Percentiles rank a stretch among this genome's conserved stretches.
These are phyloP conservation scores for Hassar affinis DNA, from an alignment of 2,113 vertebrate genomes.

Conservation along the genomic window DNA sequence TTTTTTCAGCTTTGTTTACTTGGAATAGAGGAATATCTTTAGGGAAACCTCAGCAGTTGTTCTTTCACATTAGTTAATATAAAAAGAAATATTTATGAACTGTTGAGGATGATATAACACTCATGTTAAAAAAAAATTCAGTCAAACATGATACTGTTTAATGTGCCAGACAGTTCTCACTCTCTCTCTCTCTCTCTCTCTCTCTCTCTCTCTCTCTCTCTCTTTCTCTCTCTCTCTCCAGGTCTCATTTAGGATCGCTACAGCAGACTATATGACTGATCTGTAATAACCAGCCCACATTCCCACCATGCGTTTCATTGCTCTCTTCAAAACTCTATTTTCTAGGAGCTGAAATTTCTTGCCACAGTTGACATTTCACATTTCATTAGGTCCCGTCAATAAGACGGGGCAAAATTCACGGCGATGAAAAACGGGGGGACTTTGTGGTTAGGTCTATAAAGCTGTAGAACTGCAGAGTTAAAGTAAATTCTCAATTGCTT, in stretches of 20 bases:
- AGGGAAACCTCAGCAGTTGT: not conserved
- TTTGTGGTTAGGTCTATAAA: slow-evolving; percentile 36
- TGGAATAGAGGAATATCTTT: not conserved
- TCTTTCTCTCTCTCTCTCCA: not conserved
- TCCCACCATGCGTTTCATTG: slow-evolving; percentile 36
- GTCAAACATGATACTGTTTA: not conserved
- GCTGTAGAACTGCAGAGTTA: slow-evolving; percentile 28
- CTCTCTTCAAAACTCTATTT: slow-evolving; percentile 47
- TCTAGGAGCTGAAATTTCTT: slow-evolving; percentile 49
- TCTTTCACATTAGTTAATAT: slow-evolving; percentile 27
- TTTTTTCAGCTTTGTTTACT: not conserved
- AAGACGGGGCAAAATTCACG: slow-evolving; percentile 46
- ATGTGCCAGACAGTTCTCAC: not conserved
- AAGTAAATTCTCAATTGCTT: slow-evolving; percentile 32
- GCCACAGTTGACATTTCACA: slow-evolving; percentile 52
- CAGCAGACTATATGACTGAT: slow-evolving; percentile 22
- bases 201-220: not conserved
- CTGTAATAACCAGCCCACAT: slow-evolving; percentile 19
- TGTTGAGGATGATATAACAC: slow-evolving; percentile 17
- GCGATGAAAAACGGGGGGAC: slow-evolving; percentile 41
- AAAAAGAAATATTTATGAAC: slow-evolving; percentile 50
- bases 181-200: not conserved
- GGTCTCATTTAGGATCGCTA: slow-evolving; percentile 30
- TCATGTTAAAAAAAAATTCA: not conserved
- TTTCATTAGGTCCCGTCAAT: slow-evolving; percentile 56